Conservation (phyloP, 2,888 invertebrate genomes). For the Hyalella azteca region DNA sequence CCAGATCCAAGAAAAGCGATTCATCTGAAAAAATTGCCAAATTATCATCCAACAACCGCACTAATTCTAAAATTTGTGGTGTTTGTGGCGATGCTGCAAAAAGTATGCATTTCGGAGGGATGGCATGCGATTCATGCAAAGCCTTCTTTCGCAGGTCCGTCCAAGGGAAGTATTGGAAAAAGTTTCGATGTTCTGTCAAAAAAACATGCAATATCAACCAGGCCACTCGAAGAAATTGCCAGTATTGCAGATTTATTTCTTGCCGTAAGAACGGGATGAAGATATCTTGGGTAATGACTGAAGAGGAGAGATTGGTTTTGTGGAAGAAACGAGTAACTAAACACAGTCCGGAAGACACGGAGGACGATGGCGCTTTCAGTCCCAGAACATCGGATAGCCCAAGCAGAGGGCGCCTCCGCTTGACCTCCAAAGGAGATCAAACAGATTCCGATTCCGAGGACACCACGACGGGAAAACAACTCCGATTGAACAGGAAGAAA, state of each 20-base stretch:
- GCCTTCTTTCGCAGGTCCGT: conserved; percentile 64
- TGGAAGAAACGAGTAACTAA: conserved; percentile 59
- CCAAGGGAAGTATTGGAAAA: conserved; percentile 62
- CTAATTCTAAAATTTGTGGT: conserved; percentile 61
- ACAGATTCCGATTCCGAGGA: too few relatives aligned
- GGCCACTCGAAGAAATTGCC: conserved; percentile 62
- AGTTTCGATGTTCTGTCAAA: conserved; percentile 62
- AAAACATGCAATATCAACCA: conserved; percentile 62
- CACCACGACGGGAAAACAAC: too few relatives aligned
- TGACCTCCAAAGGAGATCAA: too few relatives aligned
- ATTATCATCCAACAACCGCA: too few relatives aligned
- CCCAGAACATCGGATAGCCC: too few relatives aligned
- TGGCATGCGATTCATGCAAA: conserved; percentile 63
- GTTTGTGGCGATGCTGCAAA: conserved; percentile 63
- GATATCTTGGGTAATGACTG: conserved; percentile 63
- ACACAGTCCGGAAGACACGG: neutral
- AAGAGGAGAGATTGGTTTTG: conserved; percentile 61
- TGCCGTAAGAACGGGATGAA: conserved; percentile 64
- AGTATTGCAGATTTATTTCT: conserved; percentile 61
- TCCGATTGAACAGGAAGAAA: too few relatives aligned
- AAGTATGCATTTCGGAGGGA: conserved; percentile 63
- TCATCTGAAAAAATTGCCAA: too few relatives aligned
- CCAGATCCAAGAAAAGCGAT: too few relatives aligned
- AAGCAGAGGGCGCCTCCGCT: too few relatives aligned
- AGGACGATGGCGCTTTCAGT: neutral